Percentiles rank a stretch among this genome's conserved stretches.
These are phyloP conservation scores for Craseonycteris thonglongyai DNA, from an alignment of 2,113 vertebrate species.

Conservation along the genomic window DNA sequence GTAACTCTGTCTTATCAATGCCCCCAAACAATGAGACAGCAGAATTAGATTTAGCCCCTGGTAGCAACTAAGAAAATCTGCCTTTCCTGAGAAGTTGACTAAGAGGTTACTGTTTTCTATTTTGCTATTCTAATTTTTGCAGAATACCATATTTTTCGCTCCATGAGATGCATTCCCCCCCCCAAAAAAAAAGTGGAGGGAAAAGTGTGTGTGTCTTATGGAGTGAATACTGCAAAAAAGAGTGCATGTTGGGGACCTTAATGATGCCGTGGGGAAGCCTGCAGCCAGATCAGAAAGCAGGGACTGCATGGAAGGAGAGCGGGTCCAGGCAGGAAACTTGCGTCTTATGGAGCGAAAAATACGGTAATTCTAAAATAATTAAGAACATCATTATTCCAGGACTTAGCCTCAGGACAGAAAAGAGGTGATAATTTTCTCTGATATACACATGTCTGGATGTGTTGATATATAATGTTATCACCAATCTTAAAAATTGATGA, in stretches of 20 bases:
- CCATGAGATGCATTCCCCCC: no score
- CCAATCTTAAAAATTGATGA: constrained; percentile 20
- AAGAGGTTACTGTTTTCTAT: neutral
- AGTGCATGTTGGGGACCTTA: no score
- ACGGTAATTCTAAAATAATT: neutral
- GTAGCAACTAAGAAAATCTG: neutral
- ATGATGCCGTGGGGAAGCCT: no score
- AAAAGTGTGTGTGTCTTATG: no score
- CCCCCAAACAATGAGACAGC: neutral
- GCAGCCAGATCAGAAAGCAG: no score
- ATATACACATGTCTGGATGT: neutral
- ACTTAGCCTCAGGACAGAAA: neutral
- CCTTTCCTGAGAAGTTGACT: neutral
- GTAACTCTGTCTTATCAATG: neutral
- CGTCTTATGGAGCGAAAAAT: no score
- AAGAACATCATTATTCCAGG: neutral
- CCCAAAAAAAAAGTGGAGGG: no score
- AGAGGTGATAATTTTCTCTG: neutral
- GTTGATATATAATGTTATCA: neutral
- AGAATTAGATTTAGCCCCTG: neutral
- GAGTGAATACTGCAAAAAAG: no score
- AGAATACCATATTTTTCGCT: no score
- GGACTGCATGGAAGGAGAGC: no score
- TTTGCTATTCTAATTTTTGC: neutral
- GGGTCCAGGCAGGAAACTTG: no score